These are phyloP conservation scores for Chrysolina americana DNA, from an alignment of 2,888 invertebrate genomes.

Conservation along the genomic window DNA sequence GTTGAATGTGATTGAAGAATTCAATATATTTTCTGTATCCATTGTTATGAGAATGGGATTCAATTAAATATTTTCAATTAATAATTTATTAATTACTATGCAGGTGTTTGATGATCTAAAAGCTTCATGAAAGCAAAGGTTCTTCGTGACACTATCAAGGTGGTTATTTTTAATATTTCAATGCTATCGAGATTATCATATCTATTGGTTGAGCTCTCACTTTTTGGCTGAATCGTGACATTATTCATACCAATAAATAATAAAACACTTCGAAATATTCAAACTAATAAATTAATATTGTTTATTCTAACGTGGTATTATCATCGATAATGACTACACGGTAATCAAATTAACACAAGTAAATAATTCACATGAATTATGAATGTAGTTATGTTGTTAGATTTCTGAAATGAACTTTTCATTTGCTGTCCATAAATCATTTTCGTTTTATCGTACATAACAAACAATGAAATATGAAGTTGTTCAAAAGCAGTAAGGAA, in stretches of 20 bases:
- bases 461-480: background rate
- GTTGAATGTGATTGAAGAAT: conserved; percentile 19
- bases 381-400: conserved; percentile 32
- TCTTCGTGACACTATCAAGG: conserved; percentile 62
- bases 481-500: background rate
- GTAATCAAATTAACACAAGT: conserved; percentile 47
- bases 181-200: conserved; percentile 54
- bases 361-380: conserved; percentile 47
- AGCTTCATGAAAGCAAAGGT: conserved; percentile 52
- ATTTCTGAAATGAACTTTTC: conserved; percentile 24
- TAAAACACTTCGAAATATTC: conserved; percentile 41
- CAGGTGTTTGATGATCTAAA: conserved; percentile 56
- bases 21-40: conserved; percentile 41
- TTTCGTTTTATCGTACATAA: background rate
- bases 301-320: conserved; percentile 16
- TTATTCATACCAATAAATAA: conserved; percentile 44
- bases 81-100: conserved; percentile 46
- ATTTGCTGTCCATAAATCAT: conserved; percentile 28
- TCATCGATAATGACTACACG: conserved; percentile 33
- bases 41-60: conserved; percentile 44
- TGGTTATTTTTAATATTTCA: conserved; percentile 56
- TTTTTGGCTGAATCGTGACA: conserved; percentile 56
- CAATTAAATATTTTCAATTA: conserved; percentile 46
- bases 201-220: conserved; percentile 53
- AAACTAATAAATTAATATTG: conserved; percentile 47